A percentile compares a stretch with the other conserved stretches of the same genome.
These are phyloP conservation scores for Ursus arctos DNA, from an alignment of 2,113 vertebrate genomes.

Conservation along the genomic window DNA sequence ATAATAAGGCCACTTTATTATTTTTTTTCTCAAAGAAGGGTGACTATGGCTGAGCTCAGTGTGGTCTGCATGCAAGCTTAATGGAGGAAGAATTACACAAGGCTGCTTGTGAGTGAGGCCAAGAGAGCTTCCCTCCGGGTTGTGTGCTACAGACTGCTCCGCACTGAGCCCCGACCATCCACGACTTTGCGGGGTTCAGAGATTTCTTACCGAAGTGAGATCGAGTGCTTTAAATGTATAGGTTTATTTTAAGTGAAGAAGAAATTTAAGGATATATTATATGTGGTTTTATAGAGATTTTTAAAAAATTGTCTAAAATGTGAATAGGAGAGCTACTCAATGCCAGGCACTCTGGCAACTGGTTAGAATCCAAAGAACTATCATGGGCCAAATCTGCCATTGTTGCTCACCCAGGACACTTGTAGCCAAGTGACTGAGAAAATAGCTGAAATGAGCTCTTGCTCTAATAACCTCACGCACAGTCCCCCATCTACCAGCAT, in stretches of 20 bases:
- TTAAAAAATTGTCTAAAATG: background rate
- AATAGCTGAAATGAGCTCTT: background rate
- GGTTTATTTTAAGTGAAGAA: constrained; percentile 6
- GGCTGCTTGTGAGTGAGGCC: constrained; percentile 83
- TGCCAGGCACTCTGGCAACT: background rate
- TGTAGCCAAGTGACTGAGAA: background rate
- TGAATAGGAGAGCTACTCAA: background rate
- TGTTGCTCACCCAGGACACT: background rate
- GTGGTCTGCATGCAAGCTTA: constrained; percentile 83
- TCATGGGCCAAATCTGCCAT: background rate
- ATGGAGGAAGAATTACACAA: constrained; percentile 80
- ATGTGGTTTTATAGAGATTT: background rate
- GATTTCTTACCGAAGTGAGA: background rate
- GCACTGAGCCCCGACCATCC: constrained; percentile 66
- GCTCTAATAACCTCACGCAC: background rate
- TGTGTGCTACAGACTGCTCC: constrained; percentile 80
- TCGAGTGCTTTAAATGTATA: background rate
- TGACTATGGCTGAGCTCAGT: constrained; percentile 10
- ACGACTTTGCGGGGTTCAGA: background rate
- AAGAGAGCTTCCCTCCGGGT: constrained; percentile 72
- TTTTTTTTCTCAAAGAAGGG: constrained; percentile 78
- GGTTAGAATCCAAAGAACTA: background rate
- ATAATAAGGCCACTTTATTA: constrained; percentile 73
- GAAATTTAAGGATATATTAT: constrained; percentile 10
- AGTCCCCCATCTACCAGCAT: background rate